Percentiles rank a stretch among this genome's conserved stretches.
phyloP scores from a whole-genome alignment of 2,113 vertebrate genomes.

The Ellobius talpinus region DNA sequence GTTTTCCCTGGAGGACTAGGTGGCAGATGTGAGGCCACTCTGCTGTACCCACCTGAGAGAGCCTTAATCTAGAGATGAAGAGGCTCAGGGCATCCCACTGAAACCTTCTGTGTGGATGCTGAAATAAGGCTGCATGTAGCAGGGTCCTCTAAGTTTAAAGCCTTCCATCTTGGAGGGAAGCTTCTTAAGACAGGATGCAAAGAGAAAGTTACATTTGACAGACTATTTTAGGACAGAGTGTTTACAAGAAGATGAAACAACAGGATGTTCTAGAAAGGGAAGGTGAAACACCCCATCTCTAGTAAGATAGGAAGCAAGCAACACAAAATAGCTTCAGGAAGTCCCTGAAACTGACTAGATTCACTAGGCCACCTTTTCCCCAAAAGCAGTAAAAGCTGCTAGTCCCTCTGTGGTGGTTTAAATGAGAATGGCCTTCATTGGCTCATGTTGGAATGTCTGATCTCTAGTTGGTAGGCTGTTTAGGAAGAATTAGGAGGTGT shows the following conservation, averaged over 20 bases:
- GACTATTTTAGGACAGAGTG: background rate
- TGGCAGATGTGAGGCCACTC: background rate
- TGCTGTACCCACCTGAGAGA: background rate
- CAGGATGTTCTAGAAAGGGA: too few species aligned
- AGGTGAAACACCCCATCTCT: background rate
- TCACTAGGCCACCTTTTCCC: background rate
- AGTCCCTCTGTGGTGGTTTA: background rate
- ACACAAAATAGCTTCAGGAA: background rate
- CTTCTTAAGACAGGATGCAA: background rate
- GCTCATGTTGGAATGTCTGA: background rate
- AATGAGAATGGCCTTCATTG: background rate
- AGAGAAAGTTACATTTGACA: background rate
- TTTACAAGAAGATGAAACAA: background rate
- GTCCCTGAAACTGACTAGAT: background rate
- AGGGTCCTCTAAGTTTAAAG: background rate
- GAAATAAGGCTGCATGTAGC: background rate
- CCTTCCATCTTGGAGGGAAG: background rate
- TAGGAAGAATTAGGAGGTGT: background rate
- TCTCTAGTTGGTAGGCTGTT: background rate
- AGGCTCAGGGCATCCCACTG: background rate
- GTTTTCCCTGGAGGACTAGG: background rate
- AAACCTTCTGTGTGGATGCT: background rate
- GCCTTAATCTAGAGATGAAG: background rate
- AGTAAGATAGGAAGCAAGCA: background rate
- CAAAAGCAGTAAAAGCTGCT: background rate